Base-by-base conservation (phyloP, 2,797 vertebrate genomes). In the Hippoglossus hippoglossus region DNA sequence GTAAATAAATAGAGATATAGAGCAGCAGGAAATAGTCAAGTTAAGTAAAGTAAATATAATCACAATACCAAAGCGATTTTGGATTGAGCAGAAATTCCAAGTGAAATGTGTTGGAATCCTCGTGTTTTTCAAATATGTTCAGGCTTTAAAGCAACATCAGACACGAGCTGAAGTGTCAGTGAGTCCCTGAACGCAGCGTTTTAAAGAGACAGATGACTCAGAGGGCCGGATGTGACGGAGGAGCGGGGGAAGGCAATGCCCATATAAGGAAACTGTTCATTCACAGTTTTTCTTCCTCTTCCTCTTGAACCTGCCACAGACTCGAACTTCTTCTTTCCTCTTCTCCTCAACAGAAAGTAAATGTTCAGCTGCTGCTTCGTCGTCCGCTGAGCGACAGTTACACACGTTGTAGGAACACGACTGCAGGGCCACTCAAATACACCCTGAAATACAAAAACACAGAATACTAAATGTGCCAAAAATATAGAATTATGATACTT, bases 161-260 rank as follows among this genome's bases (percentile, higher is more conserved):
- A 24, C 52, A 10, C 1, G 1, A 13, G 4, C 8, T 15, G 28
- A 21, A 22, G 11, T 15, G 54, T 5, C 62, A 2, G 41, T 13
- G 65, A 16, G 70, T n/a, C n/a, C 87, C 22, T 89, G 87, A 91
- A 92, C 16, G 81, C 87, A 81, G 0, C 89, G 25, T 67, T 83
- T 91, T 93, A 92, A 92, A 93, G 86, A 59, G 82, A 57, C 88
- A 64, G 70, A 81, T 90, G 90, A 91, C 70, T 83, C 89, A 88
- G 74, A 83, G 15, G 54, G 41, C 15, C 28, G 44, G 70, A 75
- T 71, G 52, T 84, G 75, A 79, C 71, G 87, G 87, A 91, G 87
- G 54, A 18, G 67, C 34, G 46, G 52, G 65, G 47, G 75, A 70
- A 63, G 71, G 54, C 67, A 10, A 64, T 68, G 28, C 22, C 91